Percentiles rank a stretch among this genome's conserved stretches.
These are phyloP conservation scores for Telmatherina bonti DNA, from an alignment of 2,797 vertebrate genomes.

Conservation along the genomic window DNA sequence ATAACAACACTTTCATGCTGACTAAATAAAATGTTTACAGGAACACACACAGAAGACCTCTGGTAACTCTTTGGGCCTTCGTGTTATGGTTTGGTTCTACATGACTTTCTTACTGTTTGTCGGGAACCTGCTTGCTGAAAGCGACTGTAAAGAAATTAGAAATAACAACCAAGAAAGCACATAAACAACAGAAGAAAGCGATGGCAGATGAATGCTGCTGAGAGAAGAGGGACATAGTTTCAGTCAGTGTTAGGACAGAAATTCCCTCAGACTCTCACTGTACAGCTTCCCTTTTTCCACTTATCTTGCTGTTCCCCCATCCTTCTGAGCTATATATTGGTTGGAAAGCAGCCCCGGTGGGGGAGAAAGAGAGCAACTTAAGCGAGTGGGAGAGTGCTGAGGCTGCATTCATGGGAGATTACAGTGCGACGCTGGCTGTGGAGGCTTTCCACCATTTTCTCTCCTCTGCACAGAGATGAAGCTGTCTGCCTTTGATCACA, in stretches of 20 bases:
- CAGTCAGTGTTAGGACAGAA: constrained; percentile 13
- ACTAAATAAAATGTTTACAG: background rate
- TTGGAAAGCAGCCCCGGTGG: constrained; percentile 55
- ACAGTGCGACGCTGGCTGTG: constrained; percentile 67
- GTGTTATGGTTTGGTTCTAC: constrained; percentile 15
- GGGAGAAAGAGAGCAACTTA: constrained; percentile 64
- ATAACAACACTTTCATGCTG: background rate
- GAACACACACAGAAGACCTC: background rate
- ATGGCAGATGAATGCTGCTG: constrained; percentile 38
- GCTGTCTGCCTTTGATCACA: constrained; percentile 72
- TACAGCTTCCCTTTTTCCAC: constrained; percentile 34
- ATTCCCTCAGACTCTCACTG: constrained; percentile 2
- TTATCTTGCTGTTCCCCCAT: constrained; percentile 44
- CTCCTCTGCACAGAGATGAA: constrained; percentile 63
- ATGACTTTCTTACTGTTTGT: constrained; percentile 33
- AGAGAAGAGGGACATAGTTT: constrained; percentile 3
- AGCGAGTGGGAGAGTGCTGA: constrained; percentile 79
- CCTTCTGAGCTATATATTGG: constrained; percentile 55
- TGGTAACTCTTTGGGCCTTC: background rate
- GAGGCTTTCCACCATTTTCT: constrained; percentile 70
- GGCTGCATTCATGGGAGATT: constrained; percentile 76
- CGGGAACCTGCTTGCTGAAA: constrained; percentile 32
- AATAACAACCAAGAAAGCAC: constrained; percentile 42
- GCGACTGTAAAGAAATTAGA: too few species aligned
- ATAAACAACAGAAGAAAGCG: constrained; percentile 60